Conservation (phyloP, 1,140 invertebrate genomes). For the Drosophila sturtevanti region DNA sequence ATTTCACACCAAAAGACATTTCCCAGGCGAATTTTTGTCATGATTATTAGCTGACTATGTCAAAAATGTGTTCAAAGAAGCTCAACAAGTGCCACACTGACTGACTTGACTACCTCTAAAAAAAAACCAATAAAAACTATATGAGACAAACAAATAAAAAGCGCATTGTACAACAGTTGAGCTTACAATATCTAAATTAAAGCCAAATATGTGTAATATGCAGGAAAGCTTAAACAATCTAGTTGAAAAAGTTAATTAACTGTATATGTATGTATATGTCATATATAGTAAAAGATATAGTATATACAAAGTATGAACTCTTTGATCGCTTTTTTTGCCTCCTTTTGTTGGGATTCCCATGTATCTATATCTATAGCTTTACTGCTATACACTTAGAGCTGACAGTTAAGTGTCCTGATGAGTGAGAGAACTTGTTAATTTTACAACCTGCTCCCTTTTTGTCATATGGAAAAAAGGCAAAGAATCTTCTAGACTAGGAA, state of each 20-base stretch:
- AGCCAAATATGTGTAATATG: neutral
- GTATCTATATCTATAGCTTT: too few relatives aligned
- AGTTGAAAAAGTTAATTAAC: neutral
- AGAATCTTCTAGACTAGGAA: too few relatives aligned
- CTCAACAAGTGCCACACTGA: neutral
- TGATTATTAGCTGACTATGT: constrained; percentile 12
- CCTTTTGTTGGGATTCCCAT: too few relatives aligned
- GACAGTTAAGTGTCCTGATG: too few relatives aligned
- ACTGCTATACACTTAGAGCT: too few relatives aligned
- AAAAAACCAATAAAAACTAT: constrained; percentile 1
- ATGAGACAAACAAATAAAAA: neutral
- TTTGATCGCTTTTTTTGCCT: too few relatives aligned
- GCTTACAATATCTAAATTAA: neutral
- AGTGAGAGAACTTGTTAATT: too few relatives aligned
- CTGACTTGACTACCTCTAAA: neutral
- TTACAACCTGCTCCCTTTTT: too few relatives aligned
- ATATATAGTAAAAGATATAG: too few relatives aligned
- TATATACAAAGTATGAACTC: too few relatives aligned
- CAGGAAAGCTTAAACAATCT: neutral
- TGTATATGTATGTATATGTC: too few relatives aligned
- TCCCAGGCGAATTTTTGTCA: constrained; percentile 27
- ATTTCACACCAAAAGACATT: constrained; percentile 39
- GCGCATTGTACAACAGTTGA: neutral
- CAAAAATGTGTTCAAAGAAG: constrained; percentile 5
- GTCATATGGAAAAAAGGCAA: too few relatives aligned